Conservation (phyloP, 2,113 vertebrate species). For the Haliaeetus leucogaster region DNA sequence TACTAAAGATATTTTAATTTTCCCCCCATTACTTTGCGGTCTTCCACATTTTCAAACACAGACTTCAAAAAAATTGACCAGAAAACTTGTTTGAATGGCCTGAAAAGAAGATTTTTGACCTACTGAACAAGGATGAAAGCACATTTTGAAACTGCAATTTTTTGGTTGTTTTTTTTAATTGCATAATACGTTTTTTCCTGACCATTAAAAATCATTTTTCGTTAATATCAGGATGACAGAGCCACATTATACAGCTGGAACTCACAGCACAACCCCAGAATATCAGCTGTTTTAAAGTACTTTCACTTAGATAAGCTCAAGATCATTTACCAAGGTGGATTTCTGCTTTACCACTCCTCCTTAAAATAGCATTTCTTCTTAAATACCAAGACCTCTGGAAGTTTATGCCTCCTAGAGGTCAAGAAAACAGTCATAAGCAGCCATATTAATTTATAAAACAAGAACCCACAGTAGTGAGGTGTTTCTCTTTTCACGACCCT, state of each 20-base stretch:
- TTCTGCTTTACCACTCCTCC: background rate
- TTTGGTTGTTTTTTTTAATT: background rate
- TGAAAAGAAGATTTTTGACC: background rate
- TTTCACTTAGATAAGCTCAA: background rate
- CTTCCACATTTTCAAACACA: background rate
- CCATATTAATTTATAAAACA: background rate
- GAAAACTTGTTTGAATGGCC: background rate
- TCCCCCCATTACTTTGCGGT: background rate
- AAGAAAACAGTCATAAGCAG: background rate
- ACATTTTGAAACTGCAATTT: background rate
- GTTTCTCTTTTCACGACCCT: background rate
- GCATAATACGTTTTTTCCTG: background rate
- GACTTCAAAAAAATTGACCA: background rate
- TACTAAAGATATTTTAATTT: background rate
- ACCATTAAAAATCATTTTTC: background rate
- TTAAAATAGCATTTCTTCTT: background rate
- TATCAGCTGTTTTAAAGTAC: background rate
- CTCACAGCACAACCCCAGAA: background rate
- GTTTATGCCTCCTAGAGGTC: background rate
- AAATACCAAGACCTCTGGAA: background rate
- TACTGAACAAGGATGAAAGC: background rate
- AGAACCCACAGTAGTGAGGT: background rate
- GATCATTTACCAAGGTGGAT: background rate
- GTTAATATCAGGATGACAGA: background rate
- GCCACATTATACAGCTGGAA: background rate